These are phyloP conservation scores for Stictonetta naevosa DNA, from an alignment of 2,113 vertebrate genomes.

Conservation along the genomic window DNA sequence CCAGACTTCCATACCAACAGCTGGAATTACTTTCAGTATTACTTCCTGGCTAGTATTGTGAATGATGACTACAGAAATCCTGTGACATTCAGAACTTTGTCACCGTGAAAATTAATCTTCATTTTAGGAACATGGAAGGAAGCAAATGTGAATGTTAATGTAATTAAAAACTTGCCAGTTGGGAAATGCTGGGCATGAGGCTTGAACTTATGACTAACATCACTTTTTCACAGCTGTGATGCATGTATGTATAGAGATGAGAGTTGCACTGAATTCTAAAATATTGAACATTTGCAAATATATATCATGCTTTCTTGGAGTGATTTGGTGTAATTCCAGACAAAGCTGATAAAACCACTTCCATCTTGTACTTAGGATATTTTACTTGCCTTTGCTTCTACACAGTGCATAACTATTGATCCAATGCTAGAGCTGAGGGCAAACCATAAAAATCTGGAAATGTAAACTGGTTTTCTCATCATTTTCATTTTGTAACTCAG, in stretches of 20 bases:
- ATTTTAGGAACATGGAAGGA: constrained; percentile 13
- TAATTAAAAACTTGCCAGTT: constrained; percentile 24
- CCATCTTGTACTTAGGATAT: not conserved
- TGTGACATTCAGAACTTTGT: constrained; percentile 15
- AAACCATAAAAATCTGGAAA: not conserved
- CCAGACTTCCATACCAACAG: not conserved
- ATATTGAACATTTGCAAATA: not conserved
- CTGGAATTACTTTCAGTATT: constrained; percentile 25
- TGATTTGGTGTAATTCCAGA: not conserved
- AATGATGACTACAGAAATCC: constrained; percentile 28
- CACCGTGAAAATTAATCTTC: constrained; percentile 34
- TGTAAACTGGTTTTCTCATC: not conserved
- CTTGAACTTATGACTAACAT: not conserved
- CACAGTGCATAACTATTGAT: not conserved
- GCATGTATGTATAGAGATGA: not conserved
- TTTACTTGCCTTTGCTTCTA: not conserved
- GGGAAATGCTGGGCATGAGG: not conserved
- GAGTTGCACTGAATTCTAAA: not conserved
- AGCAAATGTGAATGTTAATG: constrained; percentile 36
- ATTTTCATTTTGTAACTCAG: not conserved
- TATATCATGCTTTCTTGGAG: not conserved
- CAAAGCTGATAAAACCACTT: not conserved
- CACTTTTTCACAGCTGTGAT: not conserved
- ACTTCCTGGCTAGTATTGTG: not conserved
- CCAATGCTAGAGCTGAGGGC: not conserved